Percentiles rank a stretch among this genome's conserved stretches.
phyloP scores from a whole-genome alignment of 2,797 vertebrate genomes.

The Champsocephalus esox region DNA sequence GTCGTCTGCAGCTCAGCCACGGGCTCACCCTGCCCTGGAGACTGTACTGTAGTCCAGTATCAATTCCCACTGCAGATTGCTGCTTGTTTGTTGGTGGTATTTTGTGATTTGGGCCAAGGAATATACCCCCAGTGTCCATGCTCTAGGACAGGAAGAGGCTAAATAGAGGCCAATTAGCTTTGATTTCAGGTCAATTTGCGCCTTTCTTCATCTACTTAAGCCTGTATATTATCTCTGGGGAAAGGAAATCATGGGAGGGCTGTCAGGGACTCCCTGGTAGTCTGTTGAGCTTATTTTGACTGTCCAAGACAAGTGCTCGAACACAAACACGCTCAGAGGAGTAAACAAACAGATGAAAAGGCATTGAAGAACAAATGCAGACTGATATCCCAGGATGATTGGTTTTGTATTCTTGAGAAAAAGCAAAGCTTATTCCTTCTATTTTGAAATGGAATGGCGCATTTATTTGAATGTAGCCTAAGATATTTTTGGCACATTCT shows the following conservation, averaged over 20 bases:
- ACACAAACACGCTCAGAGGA: slow-evolving; percentile 30
- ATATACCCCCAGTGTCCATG: slow-evolving; percentile 50
- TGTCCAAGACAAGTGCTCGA: slow-evolving; percentile 52
- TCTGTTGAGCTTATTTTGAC: slow-evolving; percentile 52
- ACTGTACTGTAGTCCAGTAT: slow-evolving; percentile 33
- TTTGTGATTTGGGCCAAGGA: slow-evolving; percentile 56
- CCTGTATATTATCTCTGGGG: slow-evolving; percentile 75
- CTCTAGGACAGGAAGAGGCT: slow-evolving; percentile 78
- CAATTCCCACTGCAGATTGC: slow-evolving; percentile 53
- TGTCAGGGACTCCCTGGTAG: slow-evolving; percentile 42
- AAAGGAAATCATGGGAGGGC: slow-evolving; percentile 56
- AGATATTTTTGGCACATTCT: slow-evolving; percentile 58
- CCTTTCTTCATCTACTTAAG: slow-evolving; percentile 71
- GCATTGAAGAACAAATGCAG: slow-evolving; percentile 43
- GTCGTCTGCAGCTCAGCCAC: slow-evolving; percentile 46
- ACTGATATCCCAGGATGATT: slow-evolving; percentile 16
- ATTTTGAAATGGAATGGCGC: slow-evolving; percentile 38
- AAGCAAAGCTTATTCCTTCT: slow-evolving; percentile 5
- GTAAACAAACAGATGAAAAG: slow-evolving; percentile 50
- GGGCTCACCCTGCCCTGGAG: slow-evolving; percentile 58
- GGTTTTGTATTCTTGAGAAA: slow-evolving; percentile 18
- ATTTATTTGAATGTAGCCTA: slow-evolving; percentile 46
- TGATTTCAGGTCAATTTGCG: slow-evolving; percentile 83
- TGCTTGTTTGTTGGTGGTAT: slow-evolving; percentile 58
- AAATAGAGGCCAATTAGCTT: slow-evolving; percentile 80